Conservation (phyloP, 2,113 vertebrate genomes). For the Caretta caretta region DNA sequence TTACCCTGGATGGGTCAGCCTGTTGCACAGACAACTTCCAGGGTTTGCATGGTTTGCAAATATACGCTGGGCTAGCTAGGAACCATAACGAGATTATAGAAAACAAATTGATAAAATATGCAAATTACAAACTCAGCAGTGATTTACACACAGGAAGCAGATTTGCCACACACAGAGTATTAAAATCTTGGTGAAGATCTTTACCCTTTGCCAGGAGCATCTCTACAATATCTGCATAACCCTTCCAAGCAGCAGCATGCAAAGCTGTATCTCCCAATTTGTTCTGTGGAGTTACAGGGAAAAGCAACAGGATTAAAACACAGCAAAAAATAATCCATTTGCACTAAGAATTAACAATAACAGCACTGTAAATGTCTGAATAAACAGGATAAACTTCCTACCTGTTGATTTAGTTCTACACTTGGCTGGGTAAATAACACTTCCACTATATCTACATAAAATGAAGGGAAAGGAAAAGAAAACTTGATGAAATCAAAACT, state of each 20-base stretch:
- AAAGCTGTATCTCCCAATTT: slow-evolving; percentile 96
- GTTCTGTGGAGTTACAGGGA: slow-evolving; percentile 85
- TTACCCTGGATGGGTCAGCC: background rate
- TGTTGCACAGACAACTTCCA: background rate
- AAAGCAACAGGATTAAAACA: slow-evolving; percentile 62
- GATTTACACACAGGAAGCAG: slow-evolving; percentile 27
- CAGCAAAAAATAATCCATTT: slow-evolving; percentile 3
- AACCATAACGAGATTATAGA: background rate
- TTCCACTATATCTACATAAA: slow-evolving; percentile 92
- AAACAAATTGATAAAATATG: background rate
- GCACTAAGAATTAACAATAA: slow-evolving; percentile 21
- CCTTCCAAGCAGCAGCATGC: slow-evolving; percentile 98
- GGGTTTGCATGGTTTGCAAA: slow-evolving; percentile 28
- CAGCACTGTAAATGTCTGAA: background rate
- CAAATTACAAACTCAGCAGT: background rate
- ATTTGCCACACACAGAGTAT: background rate
- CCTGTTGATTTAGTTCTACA: slow-evolving; percentile 97
- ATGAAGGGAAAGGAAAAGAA: background rate
- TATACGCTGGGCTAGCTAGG: background rate
- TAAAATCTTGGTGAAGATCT: slow-evolving; percentile 48
- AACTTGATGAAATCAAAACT: background rate
- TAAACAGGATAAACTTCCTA: slow-evolving; percentile 42
- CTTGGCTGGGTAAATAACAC: slow-evolving; percentile 90
- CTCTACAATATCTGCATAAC: slow-evolving; percentile 97
- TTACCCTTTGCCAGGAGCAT: slow-evolving; percentile 93